Conservation (phyloP, 2,888 invertebrate genomes). For the Conus canariensis region DNA sequence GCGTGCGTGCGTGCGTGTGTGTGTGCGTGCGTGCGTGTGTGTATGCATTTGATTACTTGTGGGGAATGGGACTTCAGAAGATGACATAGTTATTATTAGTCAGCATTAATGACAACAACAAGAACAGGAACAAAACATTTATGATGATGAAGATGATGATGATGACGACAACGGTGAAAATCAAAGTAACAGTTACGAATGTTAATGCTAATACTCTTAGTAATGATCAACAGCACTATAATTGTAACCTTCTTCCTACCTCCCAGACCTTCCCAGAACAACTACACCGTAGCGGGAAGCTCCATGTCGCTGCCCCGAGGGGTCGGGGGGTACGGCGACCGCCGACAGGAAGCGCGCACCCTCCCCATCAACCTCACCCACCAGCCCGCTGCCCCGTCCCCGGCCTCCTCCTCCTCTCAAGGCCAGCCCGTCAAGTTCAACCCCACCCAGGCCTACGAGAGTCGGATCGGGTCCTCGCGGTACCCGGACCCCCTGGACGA, state of each 20-base stretch:
- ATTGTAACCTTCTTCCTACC: background rate
- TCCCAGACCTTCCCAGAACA: background rate
- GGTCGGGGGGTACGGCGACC: slow-evolving; percentile 40
- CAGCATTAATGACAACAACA: too few relatives aligned
- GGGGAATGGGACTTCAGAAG: too few relatives aligned
- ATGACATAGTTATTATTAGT: too few relatives aligned
- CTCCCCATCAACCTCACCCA: slow-evolving; percentile 33
- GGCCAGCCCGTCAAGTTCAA: slow-evolving; percentile 34
- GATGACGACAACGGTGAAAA: too few relatives aligned
- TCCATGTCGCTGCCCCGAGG: slow-evolving; percentile 48
- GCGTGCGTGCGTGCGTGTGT: background rate
- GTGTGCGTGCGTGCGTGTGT: slow-evolving; percentile 22
- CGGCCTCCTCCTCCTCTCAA: background rate
- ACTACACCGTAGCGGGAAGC: slow-evolving; percentile 39
- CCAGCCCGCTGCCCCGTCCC: background rate
- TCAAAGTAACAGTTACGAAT: too few relatives aligned
- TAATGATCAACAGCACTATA: background rate
- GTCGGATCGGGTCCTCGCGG: slow-evolving; percentile 41
- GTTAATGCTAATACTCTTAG: too few relatives aligned
- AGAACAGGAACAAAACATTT: too few relatives aligned
- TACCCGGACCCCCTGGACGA: slow-evolving; percentile 35
- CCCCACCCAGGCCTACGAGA: slow-evolving; percentile 45
- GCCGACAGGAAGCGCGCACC: slow-evolving; percentile 32
- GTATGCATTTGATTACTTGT: too few relatives aligned
- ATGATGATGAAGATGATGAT: too few relatives aligned